Base-by-base conservation (phyloP, 2,888 invertebrate genomes). In the Tachina fera region DNA sequence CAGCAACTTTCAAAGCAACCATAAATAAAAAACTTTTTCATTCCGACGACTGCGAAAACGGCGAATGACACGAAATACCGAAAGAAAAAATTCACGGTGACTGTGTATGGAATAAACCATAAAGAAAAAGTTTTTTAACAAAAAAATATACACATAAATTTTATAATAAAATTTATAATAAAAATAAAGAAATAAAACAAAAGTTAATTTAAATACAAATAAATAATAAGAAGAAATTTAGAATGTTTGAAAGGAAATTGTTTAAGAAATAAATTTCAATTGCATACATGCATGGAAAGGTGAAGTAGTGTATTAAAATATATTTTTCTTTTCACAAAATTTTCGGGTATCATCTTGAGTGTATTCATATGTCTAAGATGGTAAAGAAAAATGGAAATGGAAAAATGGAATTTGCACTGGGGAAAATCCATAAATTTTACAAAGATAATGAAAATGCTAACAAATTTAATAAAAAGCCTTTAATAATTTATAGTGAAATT, bases 11-110 rank as follows among this genome's bases (percentile, higher is more conserved):
- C 90, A 88, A 87, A 87, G 89, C 90, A 86, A 83, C 92, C 92
- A 92, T 92, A 92, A 92, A 92, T 92, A 92, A 92, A 92, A 89
- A 91, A 91, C 90, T 91, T 91, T 91, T 92, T 91, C 92, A 91
- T 91, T 92, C 92, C 91, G 91, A 91, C 92, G 92, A 91, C 90
- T 90, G 90, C 87, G 88, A 88, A 88, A 88, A 88, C 88, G 87
- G 91, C 91, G 91, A 91, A 91, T 91, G 91, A 91, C 89, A 89
- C 88, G 88, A 89, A 89, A 89, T 89, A 89, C 87, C 88, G 88
- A 88, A 88, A 87, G 88, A 88, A 89, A 89, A 89, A 87, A 88
- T 88, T 81, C 87, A 87, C 85, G 84, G 84, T 84, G 78, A 86
- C 79, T 83, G 83, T 83, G 86, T 86, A 45, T 75, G 74, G 75